phyloP scores from a whole-genome alignment of 1,140 invertebrate genomes.

The Drosophila takahashii region DNA sequence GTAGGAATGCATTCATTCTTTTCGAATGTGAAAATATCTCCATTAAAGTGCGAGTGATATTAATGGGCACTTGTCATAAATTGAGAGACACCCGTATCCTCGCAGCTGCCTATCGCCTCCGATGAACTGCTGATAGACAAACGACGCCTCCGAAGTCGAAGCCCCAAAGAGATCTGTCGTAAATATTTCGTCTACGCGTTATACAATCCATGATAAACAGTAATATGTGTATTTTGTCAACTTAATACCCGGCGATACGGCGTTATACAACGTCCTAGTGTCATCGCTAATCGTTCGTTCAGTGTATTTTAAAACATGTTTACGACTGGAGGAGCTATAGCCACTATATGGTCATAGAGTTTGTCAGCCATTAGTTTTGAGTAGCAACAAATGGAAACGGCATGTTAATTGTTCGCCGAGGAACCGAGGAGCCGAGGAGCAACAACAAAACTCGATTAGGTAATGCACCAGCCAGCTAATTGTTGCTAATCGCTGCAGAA shows the following conservation, averaged over 20 bases:
- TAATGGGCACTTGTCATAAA: conserved; percentile 36
- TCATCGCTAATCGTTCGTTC: conserved; percentile 47
- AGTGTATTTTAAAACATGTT: conserved; percentile 63
- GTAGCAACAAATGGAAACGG: conserved; percentile 66
- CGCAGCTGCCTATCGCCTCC: conserved; percentile 28
- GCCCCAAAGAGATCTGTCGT: conserved; percentile 29
- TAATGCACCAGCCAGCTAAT: conserved; percentile 71
- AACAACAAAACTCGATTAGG: conserved; percentile 64
- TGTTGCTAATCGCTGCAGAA: conserved; percentile 78
- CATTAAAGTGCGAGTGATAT: conserved; percentile 51
- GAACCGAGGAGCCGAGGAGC: conserved; percentile 18
- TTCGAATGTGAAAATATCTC: conserved; percentile 3
- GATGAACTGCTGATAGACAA: conserved; percentile 55
- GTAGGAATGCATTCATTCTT: not conserved
- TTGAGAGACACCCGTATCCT: conserved; percentile 8
- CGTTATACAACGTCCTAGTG: conserved; percentile 45
- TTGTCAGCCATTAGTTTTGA: conserved; percentile 61
- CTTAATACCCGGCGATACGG: conserved; percentile 27
- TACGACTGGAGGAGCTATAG: conserved; percentile 35
- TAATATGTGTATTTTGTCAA: conserved; percentile 37
- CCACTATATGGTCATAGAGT: conserved; percentile 11
- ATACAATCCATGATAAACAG: conserved; percentile 70
- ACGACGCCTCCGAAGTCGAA: conserved; percentile 38
- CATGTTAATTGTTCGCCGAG: conserved; percentile 68
- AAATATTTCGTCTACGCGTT: conserved; percentile 66